Evolutionary conservation across 2,888 invertebrate genomes (phyloP).

Genomic region (Hylaea fasciaria): DNA sequence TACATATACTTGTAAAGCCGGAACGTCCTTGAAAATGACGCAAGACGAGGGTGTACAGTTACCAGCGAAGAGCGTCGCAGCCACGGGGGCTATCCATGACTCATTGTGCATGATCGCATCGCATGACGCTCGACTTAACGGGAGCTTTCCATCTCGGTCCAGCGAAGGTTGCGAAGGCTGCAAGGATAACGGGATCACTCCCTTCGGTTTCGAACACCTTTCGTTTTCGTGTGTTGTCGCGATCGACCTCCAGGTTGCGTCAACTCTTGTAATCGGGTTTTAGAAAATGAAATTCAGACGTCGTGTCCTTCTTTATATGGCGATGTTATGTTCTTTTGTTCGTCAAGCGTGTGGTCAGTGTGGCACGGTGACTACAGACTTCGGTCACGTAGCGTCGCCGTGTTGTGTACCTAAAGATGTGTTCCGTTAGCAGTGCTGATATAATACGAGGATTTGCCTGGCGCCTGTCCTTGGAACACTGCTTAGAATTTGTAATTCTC

Average conservation of each 20-base stretch:
- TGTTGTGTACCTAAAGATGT: conserved; percentile 26
- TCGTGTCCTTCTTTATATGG: conserved; percentile 73
- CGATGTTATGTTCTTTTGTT: conserved; percentile 67
- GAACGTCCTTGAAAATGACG: conserved; percentile 60
- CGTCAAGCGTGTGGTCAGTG: conserved; percentile 51
- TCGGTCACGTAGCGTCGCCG: conserved; percentile 21
- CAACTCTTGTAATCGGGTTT: conserved; percentile 79
- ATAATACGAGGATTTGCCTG: conserved; percentile 4
- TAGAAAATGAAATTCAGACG: conserved; percentile 82
- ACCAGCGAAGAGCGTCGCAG: conserved; percentile 37
- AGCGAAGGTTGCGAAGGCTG: conserved; percentile 23
- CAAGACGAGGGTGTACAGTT: conserved; percentile 49
- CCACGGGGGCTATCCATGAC: conserved; percentile 43
- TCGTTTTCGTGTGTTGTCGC: conserved; percentile 77
- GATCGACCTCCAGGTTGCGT: conserved; percentile 71
- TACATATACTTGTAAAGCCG: conserved; percentile 32
- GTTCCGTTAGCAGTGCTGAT: conserved; percentile 21
- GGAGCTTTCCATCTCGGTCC: conserved; percentile 79
- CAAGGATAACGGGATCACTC: conserved; percentile 79
- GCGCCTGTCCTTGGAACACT: conserved; percentile 10
- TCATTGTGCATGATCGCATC: conserved; percentile 63
- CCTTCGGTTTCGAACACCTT: conserved; percentile 82
- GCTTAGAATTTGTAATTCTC: neutral
- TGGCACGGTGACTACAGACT: conserved; percentile 23
- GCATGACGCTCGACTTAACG: conserved; percentile 72